Evolutionary conservation across 2,797 vertebrate genomes (phyloP).

Genomic region (Percopsis omiscomaycus): DNA sequence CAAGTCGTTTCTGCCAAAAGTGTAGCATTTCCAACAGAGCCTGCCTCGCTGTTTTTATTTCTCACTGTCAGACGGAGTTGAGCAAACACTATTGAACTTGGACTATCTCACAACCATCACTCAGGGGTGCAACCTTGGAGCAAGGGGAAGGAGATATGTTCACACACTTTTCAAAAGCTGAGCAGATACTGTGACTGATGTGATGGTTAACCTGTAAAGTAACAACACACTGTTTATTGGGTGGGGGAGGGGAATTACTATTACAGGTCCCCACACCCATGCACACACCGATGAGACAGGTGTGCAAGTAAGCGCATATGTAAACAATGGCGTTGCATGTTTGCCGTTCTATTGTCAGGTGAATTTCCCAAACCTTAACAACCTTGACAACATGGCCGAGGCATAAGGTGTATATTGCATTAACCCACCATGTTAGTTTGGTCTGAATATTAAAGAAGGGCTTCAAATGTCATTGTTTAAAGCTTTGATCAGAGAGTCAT

Average conservation of each 20-base stretch:
- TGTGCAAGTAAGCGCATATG: too few relatives aligned
- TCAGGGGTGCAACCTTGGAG: not conserved
- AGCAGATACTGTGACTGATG: not conserved
- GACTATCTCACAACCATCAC: constrained; percentile 11
- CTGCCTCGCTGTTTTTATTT: constrained; percentile 17
- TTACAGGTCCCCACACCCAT: too few relatives aligned
- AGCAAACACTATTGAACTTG: constrained; percentile 28
- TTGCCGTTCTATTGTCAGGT: not conserved
- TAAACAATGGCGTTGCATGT: too few relatives aligned
- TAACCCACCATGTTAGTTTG: constrained; percentile 26
- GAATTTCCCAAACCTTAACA: not conserved
- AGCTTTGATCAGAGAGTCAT: constrained; percentile 48
- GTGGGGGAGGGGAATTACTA: too few relatives aligned
- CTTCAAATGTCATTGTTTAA: constrained; percentile 41
- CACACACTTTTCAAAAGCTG: not conserved
- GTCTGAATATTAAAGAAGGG: constrained; percentile 32
- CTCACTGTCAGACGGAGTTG: constrained; percentile 15
- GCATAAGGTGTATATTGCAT: constrained; percentile 28
- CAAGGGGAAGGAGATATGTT: constrained; percentile 12
- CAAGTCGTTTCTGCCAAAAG: constrained; percentile 24
- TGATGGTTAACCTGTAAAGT: not conserved
- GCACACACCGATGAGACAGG: too few relatives aligned
- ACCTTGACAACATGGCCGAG: constrained; percentile 13
- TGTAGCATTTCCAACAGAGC: constrained; percentile 22
- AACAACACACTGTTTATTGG: not conserved